Base-by-base conservation (phyloP, 1,140 invertebrate genomes). In the Condylostylus longicornis region DNA sequence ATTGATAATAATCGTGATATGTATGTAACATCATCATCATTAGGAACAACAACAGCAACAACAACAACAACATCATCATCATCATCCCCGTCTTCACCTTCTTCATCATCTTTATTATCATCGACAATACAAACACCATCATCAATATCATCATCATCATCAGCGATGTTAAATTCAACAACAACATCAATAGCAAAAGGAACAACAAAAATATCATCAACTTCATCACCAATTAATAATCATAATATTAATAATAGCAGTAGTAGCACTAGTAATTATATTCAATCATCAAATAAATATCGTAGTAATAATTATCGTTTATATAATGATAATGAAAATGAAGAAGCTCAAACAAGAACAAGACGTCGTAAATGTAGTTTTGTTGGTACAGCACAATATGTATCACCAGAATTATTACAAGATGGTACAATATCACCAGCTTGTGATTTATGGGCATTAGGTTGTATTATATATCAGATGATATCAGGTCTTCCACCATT, bases 321-420 rank as follows among this genome's bases (percentile, higher is more conserved):
- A n/a, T n/a, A n/a, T n/a, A n/a, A n/a, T n/a, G n/a, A n/a, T n/a
- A n/a, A n/a, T n/a, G n/a, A n/a, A n/a, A n/a, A n/a, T 30, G 8
- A 20, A 30, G 2, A 19, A 18, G n/a, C n/a, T 20, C 23, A 9
- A 35, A 32, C 41, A 51, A 59, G 45, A 23, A 43, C 62, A 40
- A 50, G 66, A 41, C 55, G 62, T 37, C 62, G 81, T 34, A 72
- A 71, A 45, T 84, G 82, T 51, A 96, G 91, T 53, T 97, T 98
- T 64, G 91, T 97, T 5, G 94, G 95, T n/a, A 98, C 95, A 12
- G 93, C 95, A 1, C 93, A 98, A 58, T 99, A 98, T 64, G 91
- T 98, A 0, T 94, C 90, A 30, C 95, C 95, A 5, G 95, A 98
- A 64, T 68, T 98, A 12, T 64, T 98, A 3, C 80, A 80, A 20